Base-by-base conservation (phyloP, 2,888 invertebrate species). In the Drosophila melanosoma region DNA sequence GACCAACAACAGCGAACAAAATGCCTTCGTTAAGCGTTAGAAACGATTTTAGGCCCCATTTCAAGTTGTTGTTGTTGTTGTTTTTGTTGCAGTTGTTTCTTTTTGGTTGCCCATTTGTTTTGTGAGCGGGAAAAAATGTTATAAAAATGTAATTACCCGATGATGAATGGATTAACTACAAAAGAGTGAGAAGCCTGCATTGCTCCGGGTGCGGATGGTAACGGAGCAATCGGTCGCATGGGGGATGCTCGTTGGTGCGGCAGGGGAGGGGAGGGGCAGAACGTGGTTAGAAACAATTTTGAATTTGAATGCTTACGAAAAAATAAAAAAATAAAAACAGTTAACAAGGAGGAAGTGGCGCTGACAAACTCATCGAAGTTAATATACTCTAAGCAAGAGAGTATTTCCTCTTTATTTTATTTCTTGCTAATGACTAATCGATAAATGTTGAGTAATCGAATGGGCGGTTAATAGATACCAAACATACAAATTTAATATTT, bases 151-250 rank as follows among this genome's bases (percentile, higher is more conserved):
- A 88, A 88, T 88, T 87, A 86, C 89, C 86, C 82, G 86, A 89
- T 88, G 89, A 89, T 88, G 87, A 88, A 88, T 88, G 87, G 89
- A 89, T 88, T 89, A 88, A 84, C 88, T 81, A 85, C 89, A 87
- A 83, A 85, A 87, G 81, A 82, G 81, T 80, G 81, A 74, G 75
- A 81, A 84, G 84, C 79, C 73, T 85, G 74, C 83, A 76, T 86
- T 74, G 86, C 88, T 78, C 48, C 75, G 80, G 86, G 85, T 85
- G 75, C 74, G 86, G 82, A 85, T 80, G 74, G 67, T 53, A 53
- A 61, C 66, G 53, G 51, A 45, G 68, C 12, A 33, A 38, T 33
- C 32, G 32, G 48, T 7, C 23, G 15, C 36, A 33, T 42, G 62
- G 48, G 38, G 20, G 23, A 48, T 7, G n/a, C 54, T 36, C 23